A percentile compares a stretch with the other conserved stretches of the same genome.
phyloP scores from a whole-genome alignment of 53 echinoderm and acorn worm species.

The Apostichopus leukothele region DNA sequence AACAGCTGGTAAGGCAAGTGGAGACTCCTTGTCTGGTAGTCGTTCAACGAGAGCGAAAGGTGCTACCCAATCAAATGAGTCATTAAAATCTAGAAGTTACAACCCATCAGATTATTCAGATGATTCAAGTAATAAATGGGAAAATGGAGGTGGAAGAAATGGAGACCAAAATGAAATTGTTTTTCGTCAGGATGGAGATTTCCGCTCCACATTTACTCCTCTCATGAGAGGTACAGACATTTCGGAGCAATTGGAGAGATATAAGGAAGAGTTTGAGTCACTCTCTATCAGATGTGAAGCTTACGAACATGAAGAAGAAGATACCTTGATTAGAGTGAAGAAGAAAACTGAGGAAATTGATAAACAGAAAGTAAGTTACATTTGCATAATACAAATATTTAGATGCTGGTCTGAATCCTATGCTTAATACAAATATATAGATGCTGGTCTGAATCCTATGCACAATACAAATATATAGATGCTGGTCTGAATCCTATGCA shows the following conservation, averaged over 20 bases:
- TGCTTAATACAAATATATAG: no score
- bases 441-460: no score
- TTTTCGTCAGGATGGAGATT: neutral
- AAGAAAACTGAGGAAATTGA: constrained; percentile 65
- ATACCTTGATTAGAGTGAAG: constrained; percentile 63
- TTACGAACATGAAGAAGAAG: constrained; percentile 71
- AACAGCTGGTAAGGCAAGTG: neutral
- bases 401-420: no score
- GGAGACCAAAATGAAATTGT: neutral
- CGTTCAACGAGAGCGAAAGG: neutral
- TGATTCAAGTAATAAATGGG: neutral
- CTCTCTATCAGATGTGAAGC: constrained; percentile 85
- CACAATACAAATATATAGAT: no score
- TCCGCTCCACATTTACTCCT: constrained; percentile 37
- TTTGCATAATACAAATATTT: no score
- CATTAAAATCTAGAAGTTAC: neutral
- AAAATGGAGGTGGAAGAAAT: neutral
- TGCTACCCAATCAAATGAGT: neutral
- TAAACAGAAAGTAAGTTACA: constrained; percentile 61
- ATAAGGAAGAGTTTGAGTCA: constrained; percentile 71
- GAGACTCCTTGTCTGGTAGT: neutral
- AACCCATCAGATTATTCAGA: neutral
- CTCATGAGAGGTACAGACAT: constrained; percentile 2
- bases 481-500: no score
- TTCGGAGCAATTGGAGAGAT: constrained; percentile 55